phyloP scores from a whole-genome alignment of 2,113 vertebrate genomes.

The Macroglossus sobrinus region DNA sequence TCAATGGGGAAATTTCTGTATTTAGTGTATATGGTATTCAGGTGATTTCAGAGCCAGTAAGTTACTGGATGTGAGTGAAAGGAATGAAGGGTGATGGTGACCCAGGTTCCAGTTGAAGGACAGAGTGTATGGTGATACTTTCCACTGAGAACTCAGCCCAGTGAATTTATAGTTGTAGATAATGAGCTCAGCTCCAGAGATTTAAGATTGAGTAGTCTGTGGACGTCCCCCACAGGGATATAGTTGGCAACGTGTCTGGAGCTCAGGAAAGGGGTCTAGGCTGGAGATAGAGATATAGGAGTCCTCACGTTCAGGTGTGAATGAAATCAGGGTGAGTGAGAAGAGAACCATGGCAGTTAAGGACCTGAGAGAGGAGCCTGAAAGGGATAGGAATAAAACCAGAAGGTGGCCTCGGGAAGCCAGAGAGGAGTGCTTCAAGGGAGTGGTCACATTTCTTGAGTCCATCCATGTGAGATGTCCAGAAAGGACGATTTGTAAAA shows the following conservation, averaged over 20 bases:
- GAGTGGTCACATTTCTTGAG: too few relatives aligned
- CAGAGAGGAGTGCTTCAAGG: background rate
- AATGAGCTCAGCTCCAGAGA: background rate
- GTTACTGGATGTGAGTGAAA: background rate
- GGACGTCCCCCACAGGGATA: background rate
- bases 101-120: background rate
- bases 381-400: background rate
- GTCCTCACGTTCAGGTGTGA: background rate
- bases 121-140: background rate
- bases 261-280: background rate
- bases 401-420: background rate
- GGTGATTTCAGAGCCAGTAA: background rate
- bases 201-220: background rate
- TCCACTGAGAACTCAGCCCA: background rate
- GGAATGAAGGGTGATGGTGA: background rate
- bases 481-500: background rate
- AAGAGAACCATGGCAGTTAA: background rate
- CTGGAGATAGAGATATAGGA: background rate
- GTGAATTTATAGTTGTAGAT: background rate
- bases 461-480: background rate
- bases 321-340: background rate
- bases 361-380: background rate
- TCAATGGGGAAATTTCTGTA: background rate
- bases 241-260: background rate
- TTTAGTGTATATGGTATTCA: background rate